These are phyloP conservation scores for Coregonus ussuriensis DNA, from an alignment of 2,797 vertebrate species.

Conservation along the genomic window DNA sequence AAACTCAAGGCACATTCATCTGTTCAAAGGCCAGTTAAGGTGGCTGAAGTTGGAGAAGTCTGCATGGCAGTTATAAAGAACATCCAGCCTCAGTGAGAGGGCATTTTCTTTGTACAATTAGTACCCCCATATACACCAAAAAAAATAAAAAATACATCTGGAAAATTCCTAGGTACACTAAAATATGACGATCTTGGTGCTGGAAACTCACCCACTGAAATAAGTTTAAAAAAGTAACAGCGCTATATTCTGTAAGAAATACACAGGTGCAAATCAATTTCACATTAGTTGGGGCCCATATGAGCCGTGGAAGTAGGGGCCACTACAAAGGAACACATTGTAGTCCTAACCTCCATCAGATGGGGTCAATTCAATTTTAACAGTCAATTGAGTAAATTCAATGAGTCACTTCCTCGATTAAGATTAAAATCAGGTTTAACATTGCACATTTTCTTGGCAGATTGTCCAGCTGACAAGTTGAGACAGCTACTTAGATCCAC, in stretches of 20 bases:
- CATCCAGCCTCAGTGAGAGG: neutral
- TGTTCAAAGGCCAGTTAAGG: neutral
- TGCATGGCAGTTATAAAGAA: neutral
- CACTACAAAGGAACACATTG: neutral
- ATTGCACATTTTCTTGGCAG: neutral
- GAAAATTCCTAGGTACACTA: no score
- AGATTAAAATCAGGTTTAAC: neutral
- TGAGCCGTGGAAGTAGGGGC: slow-evolving; percentile 1
- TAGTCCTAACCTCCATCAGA: no score
- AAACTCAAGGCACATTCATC: neutral
- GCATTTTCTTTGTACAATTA: neutral
- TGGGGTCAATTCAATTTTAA: no score
- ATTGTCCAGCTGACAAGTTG: neutral
- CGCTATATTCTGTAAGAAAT: no score
- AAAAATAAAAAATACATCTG: neutral
- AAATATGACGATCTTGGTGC: neutral
- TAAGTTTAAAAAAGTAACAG: neutral
- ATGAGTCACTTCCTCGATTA: neutral
- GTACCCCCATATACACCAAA: neutral
- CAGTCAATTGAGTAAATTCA: neutral
- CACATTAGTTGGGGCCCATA: slow-evolving; percentile 27
- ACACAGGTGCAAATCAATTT: slow-evolving; percentile 15
- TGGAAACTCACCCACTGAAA: no score
- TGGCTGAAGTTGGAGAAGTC: neutral
- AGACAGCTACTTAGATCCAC: neutral